Conservation (phyloP, 1,140 invertebrate species). For the Sarcophaga bullata region DNA sequence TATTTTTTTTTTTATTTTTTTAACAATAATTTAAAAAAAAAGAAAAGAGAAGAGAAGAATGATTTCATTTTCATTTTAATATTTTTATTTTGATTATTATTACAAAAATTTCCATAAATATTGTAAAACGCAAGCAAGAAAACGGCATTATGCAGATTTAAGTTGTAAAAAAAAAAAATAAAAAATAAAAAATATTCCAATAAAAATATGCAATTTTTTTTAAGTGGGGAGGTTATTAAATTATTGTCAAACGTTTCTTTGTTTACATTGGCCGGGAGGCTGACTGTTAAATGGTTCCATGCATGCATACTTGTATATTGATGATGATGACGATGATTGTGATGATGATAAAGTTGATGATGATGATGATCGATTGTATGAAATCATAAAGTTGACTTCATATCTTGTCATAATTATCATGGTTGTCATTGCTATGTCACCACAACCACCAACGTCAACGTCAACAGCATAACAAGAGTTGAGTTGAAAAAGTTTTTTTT, state of each 20-base stretch:
- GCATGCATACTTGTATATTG: too few relatives aligned
- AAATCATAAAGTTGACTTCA: conserved; percentile 38
- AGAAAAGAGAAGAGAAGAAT: not conserved
- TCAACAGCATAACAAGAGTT: too few relatives aligned
- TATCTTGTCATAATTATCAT: conserved; percentile 26
- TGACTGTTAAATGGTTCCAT: not conserved
- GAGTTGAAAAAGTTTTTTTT: not conserved
- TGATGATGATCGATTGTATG: conserved; percentile 17
- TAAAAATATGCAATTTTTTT: conserved; percentile 21
- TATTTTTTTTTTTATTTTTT: not conserved
- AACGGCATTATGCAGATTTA: not conserved
- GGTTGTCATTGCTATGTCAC: not conserved
- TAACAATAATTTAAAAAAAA: not conserved
- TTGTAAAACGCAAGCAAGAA: too few relatives aligned
- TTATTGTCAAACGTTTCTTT: not conserved
- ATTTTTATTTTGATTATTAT: not conserved
- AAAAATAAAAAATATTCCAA: too few relatives aligned
- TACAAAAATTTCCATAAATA: too few relatives aligned
- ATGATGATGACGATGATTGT: too few relatives aligned
- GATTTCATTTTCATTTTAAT: conserved; percentile 10
- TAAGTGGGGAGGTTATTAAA: conserved; percentile 12
- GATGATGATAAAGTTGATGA: conserved; percentile 16
- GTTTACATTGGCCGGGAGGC: not conserved
- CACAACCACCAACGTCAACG: not conserved
- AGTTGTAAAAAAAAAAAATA: not conserved